Conservation (phyloP, 2,113 vertebrate genomes). For the Callospermophilus lateralis region DNA sequence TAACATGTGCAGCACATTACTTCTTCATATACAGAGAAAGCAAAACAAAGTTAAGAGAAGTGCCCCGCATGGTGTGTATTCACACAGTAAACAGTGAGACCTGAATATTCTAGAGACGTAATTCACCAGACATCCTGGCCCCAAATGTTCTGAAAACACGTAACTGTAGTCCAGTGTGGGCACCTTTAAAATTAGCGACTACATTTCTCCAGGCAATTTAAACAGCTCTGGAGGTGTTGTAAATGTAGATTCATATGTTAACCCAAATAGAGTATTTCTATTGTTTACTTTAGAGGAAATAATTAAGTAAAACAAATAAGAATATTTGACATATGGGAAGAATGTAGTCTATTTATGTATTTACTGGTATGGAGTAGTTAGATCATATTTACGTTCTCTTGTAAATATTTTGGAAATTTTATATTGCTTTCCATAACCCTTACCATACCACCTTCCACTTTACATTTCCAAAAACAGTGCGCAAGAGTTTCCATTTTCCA, state of each 20-base stretch:
- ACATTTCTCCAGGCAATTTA: neutral
- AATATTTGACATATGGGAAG: neutral
- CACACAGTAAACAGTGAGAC: neutral
- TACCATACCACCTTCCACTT: neutral
- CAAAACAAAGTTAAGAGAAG: neutral
- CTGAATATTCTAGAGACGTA: neutral
- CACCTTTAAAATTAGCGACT: neutral
- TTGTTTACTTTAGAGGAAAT: neutral
- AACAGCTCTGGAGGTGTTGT: neutral
- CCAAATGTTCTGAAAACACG: neutral
- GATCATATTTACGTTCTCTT: neutral
- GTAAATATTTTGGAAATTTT: neutral
- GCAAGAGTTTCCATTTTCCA: neutral
- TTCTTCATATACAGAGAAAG: neutral
- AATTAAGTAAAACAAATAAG: neutral
- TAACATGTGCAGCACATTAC: neutral
- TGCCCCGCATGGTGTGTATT: neutral
- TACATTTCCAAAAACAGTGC: neutral
- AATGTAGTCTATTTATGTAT: neutral
- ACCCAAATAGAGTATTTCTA: neutral
- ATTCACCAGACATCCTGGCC: neutral
- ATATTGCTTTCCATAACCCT: neutral
- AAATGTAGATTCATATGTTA: neutral
- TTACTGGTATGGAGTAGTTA: too few species aligned
- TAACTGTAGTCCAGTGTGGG: neutral